Evolutionary conservation across 2,888 invertebrate genomes (phyloP).

Genomic region (Myathropa florea): DNA sequence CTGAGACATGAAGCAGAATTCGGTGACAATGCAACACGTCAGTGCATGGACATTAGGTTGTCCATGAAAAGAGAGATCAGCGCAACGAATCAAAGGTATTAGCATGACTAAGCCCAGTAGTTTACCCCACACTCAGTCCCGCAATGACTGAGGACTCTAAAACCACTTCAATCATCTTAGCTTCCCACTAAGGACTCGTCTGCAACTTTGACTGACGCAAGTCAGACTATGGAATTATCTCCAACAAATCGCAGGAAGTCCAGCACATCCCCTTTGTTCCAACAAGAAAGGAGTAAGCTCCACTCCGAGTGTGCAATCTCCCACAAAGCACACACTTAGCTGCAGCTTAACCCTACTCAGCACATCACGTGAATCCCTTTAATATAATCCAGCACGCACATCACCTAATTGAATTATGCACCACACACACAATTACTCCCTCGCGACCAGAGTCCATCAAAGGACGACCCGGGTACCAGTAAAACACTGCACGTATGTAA

Average conservation of each 20-base stretch:
- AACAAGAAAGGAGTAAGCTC: background rate
- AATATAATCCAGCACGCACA: conserved; percentile 47
- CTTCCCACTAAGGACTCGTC: background rate
- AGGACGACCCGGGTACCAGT: conserved; percentile 14
- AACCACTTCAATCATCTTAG: background rate
- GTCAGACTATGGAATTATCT: background rate
- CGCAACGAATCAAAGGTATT: no score
- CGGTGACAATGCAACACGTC: no score
- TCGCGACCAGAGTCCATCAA: conserved; percentile 48
- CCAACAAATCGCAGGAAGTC: background rate
- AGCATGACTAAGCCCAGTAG: no score
- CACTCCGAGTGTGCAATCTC: background rate
- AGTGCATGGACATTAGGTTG: no score
- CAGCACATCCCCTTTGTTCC: background rate
- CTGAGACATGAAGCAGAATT: no score
- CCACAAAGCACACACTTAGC: background rate
- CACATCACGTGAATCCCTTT: conserved; percentile 2
- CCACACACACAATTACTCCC: conserved; percentile 60
- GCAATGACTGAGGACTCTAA: background rate
- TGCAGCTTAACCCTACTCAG: background rate
- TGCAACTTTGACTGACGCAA: background rate
- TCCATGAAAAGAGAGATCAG: no score
- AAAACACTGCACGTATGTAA: conserved; percentile 40
- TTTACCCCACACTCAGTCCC: no score
- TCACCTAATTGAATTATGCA: conserved; percentile 64